These are phyloP conservation scores for Vidua macroura DNA, from an alignment of 2,113 vertebrate genomes.

Conservation along the genomic window DNA sequence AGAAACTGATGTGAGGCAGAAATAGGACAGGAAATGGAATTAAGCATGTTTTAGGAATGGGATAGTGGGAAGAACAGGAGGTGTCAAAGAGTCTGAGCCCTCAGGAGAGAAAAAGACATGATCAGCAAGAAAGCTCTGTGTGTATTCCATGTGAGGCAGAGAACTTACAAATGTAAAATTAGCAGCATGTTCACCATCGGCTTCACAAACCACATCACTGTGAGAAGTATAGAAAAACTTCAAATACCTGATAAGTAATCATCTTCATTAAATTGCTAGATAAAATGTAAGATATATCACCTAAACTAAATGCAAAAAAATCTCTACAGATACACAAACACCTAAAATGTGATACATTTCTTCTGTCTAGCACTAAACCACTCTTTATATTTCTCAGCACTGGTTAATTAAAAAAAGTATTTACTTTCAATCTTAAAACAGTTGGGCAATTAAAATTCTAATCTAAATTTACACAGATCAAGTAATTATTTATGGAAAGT, in stretches of 20 bases:
- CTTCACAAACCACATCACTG: neutral
- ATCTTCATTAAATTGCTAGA: neutral
- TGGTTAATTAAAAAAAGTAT: neutral
- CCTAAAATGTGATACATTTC: neutral
- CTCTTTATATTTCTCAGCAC: neutral
- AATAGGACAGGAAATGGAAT: neutral
- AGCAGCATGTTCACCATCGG: neutral
- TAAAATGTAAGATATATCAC: neutral
- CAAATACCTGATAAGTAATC: neutral
- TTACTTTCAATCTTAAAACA: constrained; percentile 31
- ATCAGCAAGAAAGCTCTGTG: neutral
- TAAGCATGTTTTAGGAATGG: neutral
- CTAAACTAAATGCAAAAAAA: neutral
- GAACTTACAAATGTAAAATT: neutral
- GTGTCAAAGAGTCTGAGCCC: neutral
- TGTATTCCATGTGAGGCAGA: neutral
- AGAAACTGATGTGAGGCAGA: neutral
- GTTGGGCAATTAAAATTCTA: constrained; percentile 10
- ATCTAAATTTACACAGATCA: constrained; percentile 22
- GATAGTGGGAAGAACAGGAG: neutral
- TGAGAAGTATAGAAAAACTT: neutral
- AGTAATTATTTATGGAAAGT: neutral
- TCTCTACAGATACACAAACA: neutral
- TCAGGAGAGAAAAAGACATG: neutral
- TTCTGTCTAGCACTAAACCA: neutral